These are phyloP conservation scores for Ormyrus thymus DNA, from an alignment of 2,888 invertebrate species.

Conservation along the genomic window DNA sequence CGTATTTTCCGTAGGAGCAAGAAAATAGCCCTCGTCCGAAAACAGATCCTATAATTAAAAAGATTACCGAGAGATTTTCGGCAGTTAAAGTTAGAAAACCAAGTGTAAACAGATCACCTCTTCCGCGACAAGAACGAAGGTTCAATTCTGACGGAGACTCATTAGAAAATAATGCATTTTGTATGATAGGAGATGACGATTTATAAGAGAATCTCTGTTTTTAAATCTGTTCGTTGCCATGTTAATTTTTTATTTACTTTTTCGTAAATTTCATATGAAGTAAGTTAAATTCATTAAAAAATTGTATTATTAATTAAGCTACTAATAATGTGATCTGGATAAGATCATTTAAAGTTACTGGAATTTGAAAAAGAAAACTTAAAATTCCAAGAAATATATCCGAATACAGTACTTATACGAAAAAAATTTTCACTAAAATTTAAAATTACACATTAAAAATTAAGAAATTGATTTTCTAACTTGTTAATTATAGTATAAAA, in stretches of 20 bases:
- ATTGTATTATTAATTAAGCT: not conserved
- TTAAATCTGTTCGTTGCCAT: constrained; percentile 44
- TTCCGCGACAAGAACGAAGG: constrained; percentile 61
- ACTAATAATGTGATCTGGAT: constrained; percentile 1
- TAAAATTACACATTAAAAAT: constrained; percentile 8
- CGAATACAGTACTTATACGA: constrained; percentile 24
- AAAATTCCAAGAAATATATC: constrained; percentile 1
- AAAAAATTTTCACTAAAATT: constrained; percentile 25
- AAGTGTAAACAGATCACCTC: constrained; percentile 54
- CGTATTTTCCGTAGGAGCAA: constrained; percentile 56
- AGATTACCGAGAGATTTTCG: constrained; percentile 83
- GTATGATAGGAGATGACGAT: constrained; percentile 97
- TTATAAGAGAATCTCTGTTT: constrained; percentile 76
- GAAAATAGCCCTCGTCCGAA: constrained; percentile 62
- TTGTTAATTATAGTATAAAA: constrained; percentile 29
- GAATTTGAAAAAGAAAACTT: constrained; percentile 27
- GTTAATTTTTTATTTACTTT: constrained; percentile 33
- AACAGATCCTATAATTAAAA: constrained; percentile 83
- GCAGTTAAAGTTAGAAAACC: constrained; percentile 82
- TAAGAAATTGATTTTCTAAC: constrained; percentile 31
- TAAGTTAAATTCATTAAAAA: constrained; percentile 4
- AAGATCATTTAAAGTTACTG: constrained; percentile 2
- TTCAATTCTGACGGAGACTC: constrained; percentile 76
- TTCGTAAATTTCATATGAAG: constrained; percentile 28
- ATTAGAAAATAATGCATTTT: constrained; percentile 94